These are phyloP conservation scores for Metellina segmentata DNA, from an alignment of 2,888 invertebrate genomes.

Conservation along the genomic window DNA sequence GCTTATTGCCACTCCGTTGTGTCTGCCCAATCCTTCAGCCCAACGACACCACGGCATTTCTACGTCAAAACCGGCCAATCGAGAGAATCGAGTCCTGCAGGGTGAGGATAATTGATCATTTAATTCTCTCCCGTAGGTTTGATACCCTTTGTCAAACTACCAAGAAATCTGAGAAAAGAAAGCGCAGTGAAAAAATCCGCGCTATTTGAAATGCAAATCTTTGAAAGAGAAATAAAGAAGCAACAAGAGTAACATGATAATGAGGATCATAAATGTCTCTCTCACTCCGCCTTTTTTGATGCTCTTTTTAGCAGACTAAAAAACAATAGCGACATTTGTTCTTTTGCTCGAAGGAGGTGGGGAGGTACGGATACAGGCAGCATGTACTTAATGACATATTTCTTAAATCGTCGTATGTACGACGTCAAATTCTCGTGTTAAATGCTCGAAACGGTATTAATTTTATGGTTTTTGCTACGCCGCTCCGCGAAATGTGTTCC, in stretches of 20 bases:
- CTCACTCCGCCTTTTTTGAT: conserved; percentile 60
- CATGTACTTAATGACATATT: conserved; percentile 73
- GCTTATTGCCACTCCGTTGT: conserved; percentile 1
- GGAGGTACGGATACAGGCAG: conserved; percentile 45
- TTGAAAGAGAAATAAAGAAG: conserved; percentile 69
- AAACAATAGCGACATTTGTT: conserved; percentile 73
- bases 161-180: conserved; percentile 10
- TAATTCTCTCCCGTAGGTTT: conserved; percentile 51
- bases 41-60: conserved; percentile 7
- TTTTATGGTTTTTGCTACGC: conserved; percentile 72
- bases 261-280: conserved; percentile 70
- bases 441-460: conserved; percentile 74
- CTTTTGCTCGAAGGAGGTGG: conserved; percentile 31
- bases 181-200: conserved; percentile 14
- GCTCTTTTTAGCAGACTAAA: conserved; percentile 65
- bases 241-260: conserved; percentile 69
- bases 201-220: conserved; percentile 72
- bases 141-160: conserved; percentile 32
- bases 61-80: conserved; percentile 34
- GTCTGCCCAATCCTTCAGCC: conserved; percentile 7
- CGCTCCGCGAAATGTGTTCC: conserved; percentile 74
- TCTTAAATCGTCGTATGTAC: conserved; percentile 67
- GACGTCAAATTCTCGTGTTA: conserved; percentile 70
- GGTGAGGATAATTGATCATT: conserved; percentile 61
- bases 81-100: conserved; percentile 34